Evolutionary conservation across 37 sponge, comb jelly and placozoan species (phyloP), one percentile per base, ranked within the genome.

Genomic region (Cladorhizidae sp.): DNA sequence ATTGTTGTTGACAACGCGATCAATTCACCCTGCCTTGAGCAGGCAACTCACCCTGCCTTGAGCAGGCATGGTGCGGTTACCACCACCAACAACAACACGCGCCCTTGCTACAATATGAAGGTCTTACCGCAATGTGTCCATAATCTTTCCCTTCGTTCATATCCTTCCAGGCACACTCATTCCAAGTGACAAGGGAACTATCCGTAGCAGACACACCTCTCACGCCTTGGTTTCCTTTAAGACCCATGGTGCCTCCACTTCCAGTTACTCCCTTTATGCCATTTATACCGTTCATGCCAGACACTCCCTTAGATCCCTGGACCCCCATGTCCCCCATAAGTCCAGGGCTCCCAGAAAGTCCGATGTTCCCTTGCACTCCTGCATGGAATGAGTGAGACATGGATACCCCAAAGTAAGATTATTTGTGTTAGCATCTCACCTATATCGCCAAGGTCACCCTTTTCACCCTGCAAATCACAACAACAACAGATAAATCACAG

Each of bases 41-140:
- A n/a, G n/a, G n/a, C n/a, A n/a, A n/a, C n/a, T n/a, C n/a, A n/a
- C n/a, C n/a, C n/a, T n/a, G n/a, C n/a, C n/a, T n/a, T n/a, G n/a
- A n/a, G n/a, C n/a, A n/a, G n/a, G n/a, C n/a, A n/a, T n/a, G n/a
- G n/a, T n/a, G n/a, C n/a, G n/a, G n/a, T n/a, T n/a, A n/a, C n/a
- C n/a, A n/a, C n/a, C n/a, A n/a, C n/a, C n/a, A n/a, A n/a, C n/a
- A n/a, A n/a, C n/a, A n/a, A n/a, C n/a, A n/a, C n/a, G n/a, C n/a
- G n/a, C n/a, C n/a, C n/a, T n/a, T n/a, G n/a, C n/a, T n/a, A n/a
- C n/a, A n/a, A n/a, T n/a, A n/a, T n/a, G n/a, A n/a, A n/a, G n/a
- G n/a, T n/a, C 89, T 79, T 40, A 89, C 89, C n/a, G 70, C 85
- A 71, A 89, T 21, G 3, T 67, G n/a, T 17, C 89, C 89, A 55